Evolutionary conservation across 35 echinoderm and acorn worm genomes (phyloP), one percentile per base, ranked within the genome.

Genomic region (Acanthaster planci): DNA sequence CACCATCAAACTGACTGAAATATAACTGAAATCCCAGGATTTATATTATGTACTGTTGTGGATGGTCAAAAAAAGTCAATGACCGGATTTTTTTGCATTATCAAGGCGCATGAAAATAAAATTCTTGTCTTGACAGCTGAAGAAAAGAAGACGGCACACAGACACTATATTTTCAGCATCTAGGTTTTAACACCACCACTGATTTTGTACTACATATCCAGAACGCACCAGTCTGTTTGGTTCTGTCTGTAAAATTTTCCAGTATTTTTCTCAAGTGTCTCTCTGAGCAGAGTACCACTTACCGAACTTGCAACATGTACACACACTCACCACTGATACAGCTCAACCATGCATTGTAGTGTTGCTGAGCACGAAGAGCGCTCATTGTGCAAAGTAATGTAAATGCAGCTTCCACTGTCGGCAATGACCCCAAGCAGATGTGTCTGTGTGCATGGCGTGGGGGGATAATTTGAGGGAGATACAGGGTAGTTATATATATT

Each of bases 401-500:
- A 19, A 2, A 72, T 47, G 42, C 12, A 6, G 42, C 42, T 10
- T 12, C 64, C 23, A 7, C 23, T 27, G 64, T 34, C 23, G 34
- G 64, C 26, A 31, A 72, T 31, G 64, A 72, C 64, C 64, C 64
- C 14, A 72, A 72, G 64, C 64, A 72, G 64, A 72, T 72, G 64
- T 72, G 14, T 31, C 14, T 26, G 26, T 72, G 64, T 72, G 30
- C 34, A 72, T 26, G 64, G 64, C 23, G 22, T 72, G 22, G 21
- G 26, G 34, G 23, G 64, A 26, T 72, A 72, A 31, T 72, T 72
- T 72, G n/a, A n/a, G n/a, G n/a, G n/a, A n/a, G n/a, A n/a, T n/a
- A n/a, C n/a, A n/a, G n/a, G n/a, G n/a, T n/a, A n/a, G n/a, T 72
- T 34, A 27, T 72, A 3, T 4, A 7, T 23, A 14, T 72, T 23